Evolutionary conservation across 2,888 invertebrate genomes (phyloP).

Genomic region (Thera britannica): DNA sequence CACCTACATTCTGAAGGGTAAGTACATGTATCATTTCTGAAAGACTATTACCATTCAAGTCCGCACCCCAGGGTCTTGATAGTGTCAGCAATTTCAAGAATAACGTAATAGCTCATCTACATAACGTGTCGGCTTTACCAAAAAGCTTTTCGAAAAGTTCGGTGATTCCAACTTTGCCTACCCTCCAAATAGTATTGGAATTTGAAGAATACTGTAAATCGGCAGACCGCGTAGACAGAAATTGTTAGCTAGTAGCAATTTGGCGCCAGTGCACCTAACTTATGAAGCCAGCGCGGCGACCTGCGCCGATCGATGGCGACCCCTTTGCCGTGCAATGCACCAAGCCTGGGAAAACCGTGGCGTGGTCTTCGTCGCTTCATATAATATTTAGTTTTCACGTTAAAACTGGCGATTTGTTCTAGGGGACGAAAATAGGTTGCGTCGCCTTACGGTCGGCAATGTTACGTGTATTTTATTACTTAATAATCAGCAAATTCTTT

Average conservation of each 20-base stretch:
- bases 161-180: constrained; percentile 9
- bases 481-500: background rate
- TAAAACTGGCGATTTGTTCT: constrained; percentile 11
- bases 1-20: background rate
- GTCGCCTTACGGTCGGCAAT: background rate
- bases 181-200: constrained; percentile 20
- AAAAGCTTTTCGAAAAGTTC: constrained; percentile 15
- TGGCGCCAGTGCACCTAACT: constrained; percentile 64
- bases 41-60: constrained; percentile 9
- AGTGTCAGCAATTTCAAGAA: constrained; percentile 11
- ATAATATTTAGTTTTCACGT: constrained; percentile 28
- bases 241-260: constrained; percentile 61
- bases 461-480: background rate
- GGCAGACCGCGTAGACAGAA: constrained; percentile 54
- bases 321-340: constrained; percentile 82
- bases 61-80: background rate
- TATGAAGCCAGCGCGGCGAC: constrained; percentile 59
- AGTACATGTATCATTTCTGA: background rate
- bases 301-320: constrained; percentile 77
- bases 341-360: constrained; percentile 68
- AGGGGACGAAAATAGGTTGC: constrained; percentile 15
- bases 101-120: constrained; percentile 6
- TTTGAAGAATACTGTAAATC: constrained; percentile 31
- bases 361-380: constrained; percentile 40
- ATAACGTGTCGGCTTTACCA: constrained; percentile 4